Conservation (phyloP, 1,140 invertebrate genomes). For the Fopius arisanus region DNA sequence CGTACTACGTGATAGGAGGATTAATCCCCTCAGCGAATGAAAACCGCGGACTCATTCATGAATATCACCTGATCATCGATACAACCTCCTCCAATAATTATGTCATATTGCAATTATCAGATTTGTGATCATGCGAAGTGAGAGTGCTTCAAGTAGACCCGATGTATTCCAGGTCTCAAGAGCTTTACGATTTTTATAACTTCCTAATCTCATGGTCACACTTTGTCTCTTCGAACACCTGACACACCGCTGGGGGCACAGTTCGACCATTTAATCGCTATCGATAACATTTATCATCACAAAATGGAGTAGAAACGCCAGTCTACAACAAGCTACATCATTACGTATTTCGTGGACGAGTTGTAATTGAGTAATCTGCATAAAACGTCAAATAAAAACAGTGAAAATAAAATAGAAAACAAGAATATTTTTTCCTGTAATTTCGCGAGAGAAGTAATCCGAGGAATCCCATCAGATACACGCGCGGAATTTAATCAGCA, state of each 20-base stretch:
- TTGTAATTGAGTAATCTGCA: not conserved
- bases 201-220: not conserved
- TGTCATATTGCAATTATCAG: not conserved
- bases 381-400: no score
- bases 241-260: not conserved
- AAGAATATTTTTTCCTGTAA: not conserved
- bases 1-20: no score
- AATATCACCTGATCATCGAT: no score
- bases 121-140: not conserved
- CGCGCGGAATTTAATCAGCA: no score
- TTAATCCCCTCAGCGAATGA: no score
- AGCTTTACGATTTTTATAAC: not conserved
- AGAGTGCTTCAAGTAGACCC: not conserved
- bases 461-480: not conserved
- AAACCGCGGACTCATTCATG: no score
- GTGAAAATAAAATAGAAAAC: no score
- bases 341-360: not conserved
- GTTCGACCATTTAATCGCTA: not conserved
- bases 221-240: not conserved
- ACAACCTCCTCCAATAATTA: not conserved
- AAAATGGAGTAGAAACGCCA: not conserved
- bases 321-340: not conserved
- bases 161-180: not conserved
- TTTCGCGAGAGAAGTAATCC: no score
- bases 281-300: not conserved